A percentile compares a stretch with the other conserved stretches of the same genome.
Evolutionary conservation across 2,888 invertebrate genomes (phyloP).

Genomic region (Athetis lepigone): DNA sequence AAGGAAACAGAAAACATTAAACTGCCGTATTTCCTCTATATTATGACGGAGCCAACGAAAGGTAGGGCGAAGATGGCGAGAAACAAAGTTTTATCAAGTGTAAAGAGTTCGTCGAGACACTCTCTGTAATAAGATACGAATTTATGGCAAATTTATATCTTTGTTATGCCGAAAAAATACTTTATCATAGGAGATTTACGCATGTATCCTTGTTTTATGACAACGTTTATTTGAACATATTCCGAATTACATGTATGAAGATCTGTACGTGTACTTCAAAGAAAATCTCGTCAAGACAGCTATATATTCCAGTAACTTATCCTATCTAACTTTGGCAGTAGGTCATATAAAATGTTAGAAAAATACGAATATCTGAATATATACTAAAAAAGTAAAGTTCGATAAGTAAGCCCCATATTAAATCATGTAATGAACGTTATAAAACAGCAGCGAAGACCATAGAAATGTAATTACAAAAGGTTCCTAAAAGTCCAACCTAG

Average conservation of each 20-base stretch:
- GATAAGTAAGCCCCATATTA: background rate
- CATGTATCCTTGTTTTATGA: conserved; percentile 53
- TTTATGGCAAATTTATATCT: conserved; percentile 76
- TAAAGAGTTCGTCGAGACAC: conserved; percentile 74
- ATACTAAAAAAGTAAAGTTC: conserved; percentile 19
- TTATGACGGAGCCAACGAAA: conserved; percentile 51
- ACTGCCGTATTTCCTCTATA: conserved; percentile 53
- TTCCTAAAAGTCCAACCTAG: background rate
- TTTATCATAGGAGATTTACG: conserved; percentile 56
- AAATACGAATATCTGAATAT: conserved; percentile 17
- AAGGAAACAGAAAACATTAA: conserved; percentile 56
- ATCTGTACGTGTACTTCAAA: conserved; percentile 28
- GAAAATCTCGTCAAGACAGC: conserved; percentile 30
- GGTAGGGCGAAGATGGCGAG: conserved; percentile 56
- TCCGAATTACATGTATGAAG: conserved; percentile 37
- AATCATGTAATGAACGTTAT: background rate
- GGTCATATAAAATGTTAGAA: conserved; percentile 14
- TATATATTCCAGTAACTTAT: conserved; percentile 32
- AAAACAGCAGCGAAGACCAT: background rate
- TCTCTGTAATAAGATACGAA: conserved; percentile 73
- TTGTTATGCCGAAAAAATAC: conserved; percentile 71
- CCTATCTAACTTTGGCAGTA: conserved; percentile 38
- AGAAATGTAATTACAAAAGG: background rate
- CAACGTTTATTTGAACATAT: conserved; percentile 59
- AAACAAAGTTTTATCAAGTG: conserved; percentile 78